Evolutionary conservation across 1,140 invertebrate genomes (phyloP), one percentile per base, ranked within the genome.

Genomic region (Calosoma granatense): DNA sequence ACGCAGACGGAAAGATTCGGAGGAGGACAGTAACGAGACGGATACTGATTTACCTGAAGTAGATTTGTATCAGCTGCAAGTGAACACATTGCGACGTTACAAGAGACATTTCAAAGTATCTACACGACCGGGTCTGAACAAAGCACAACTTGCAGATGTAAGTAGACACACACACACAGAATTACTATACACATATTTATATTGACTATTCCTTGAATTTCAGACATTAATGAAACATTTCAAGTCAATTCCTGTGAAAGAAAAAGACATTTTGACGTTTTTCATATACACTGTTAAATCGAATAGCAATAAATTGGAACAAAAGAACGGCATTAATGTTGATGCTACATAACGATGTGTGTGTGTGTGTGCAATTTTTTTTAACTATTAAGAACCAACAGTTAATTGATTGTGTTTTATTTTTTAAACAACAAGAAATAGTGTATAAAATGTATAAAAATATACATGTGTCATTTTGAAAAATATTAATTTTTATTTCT

Each of bases 211-310:
- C 4, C 60, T 70, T 72, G 58, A 67, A 61, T 84, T 83, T 54
- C 80, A 96, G 92, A 85, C 85, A 22, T 80, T 97, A 21, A 88
- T 90, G 75, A 90, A 93, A 68, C 94, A 98, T 75, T 97, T 98
- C 72, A 92, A 92, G 70, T 86, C 90, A 53, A 91, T 97, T 67
- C 90, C 88, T 36, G 90, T 97, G 1, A 84, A 86, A 64, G 94
- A 97, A 72, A 97, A 96, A 69, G 94, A 97, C 73, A 88, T 91
- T 20, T 75, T 96, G 14, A 93, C 93, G n/a, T 94, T 88, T 67
- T 98, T 97, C 70, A 92, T 97, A 63, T 97, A 96, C 68, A 95
- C 90, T 72, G 90, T 97, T 0, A 97, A 97, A 78, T 92, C 88
- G 56, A 93, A 94, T 75, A 86, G 87, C 53, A 94, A 93, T 69